A percentile compares a stretch with the other conserved stretches of the same genome.
Conservation (phyloP, 2,113 vertebrate species). For the Cephalopholis sonnerati region DNA sequence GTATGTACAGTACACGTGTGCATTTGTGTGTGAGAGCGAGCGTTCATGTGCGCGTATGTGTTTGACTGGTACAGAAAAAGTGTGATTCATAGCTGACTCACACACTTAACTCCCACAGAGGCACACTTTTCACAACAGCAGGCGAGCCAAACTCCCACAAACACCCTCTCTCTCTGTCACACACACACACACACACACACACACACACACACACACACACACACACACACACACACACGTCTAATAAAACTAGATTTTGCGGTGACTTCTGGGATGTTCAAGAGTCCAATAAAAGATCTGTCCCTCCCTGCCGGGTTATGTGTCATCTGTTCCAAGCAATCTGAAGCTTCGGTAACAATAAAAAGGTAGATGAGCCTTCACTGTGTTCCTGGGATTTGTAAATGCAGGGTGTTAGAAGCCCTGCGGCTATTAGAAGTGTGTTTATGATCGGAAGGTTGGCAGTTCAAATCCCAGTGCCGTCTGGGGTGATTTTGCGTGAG, state of each 20-base stretch:
- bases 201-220: slow-evolving; percentile 24
- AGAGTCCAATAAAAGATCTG: slow-evolving; percentile 65
- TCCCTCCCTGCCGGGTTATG: slow-evolving; percentile 56
- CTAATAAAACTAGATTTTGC: slow-evolving; percentile 64
- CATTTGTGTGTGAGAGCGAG: slow-evolving; percentile 6
- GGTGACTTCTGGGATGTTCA: slow-evolving; percentile 67
- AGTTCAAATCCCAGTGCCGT: slow-evolving; percentile 20
- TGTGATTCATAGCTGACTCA: slow-evolving; percentile 83
- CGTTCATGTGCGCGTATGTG: slow-evolving; percentile 51
- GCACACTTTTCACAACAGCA: slow-evolving; percentile 81
- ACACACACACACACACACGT: slow-evolving; percentile 40
- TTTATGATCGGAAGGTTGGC: slow-evolving; percentile 23
- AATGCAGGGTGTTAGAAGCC: slow-evolving; percentile 30
- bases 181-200: slow-evolving; percentile 3
- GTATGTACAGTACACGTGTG: slow-evolving; percentile 31
- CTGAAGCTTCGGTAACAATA: slow-evolving; percentile 52
- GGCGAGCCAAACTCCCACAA: slow-evolving; percentile 78
- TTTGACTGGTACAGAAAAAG: slow-evolving; percentile 51
- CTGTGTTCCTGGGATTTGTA: slow-evolving; percentile 34
- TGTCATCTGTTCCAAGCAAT: slow-evolving; percentile 64
- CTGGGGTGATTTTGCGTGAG: slow-evolving; percentile 8
- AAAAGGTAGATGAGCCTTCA: slow-evolving; percentile 49
- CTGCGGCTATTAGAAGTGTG: neutral
- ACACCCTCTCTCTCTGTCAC: slow-evolving; percentile 61
- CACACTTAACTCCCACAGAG: slow-evolving; percentile 78